phyloP scores from a whole-genome alignment of 2,797 vertebrate species.

The Oryzias sinensis region DNA sequence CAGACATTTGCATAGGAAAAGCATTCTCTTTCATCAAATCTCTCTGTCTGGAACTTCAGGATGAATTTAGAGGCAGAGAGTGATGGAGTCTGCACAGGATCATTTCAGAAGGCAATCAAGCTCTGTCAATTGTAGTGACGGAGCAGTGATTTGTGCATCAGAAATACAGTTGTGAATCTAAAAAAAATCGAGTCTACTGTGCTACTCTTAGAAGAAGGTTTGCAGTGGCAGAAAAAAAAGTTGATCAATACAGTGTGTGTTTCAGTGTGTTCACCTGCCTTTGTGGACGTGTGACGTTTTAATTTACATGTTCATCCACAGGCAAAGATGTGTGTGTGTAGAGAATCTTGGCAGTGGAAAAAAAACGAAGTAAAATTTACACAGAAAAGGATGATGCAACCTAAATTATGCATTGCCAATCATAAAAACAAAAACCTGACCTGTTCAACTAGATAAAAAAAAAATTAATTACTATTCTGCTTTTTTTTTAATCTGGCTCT shows the following conservation, averaged over 20 bases:
- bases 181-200: no score
- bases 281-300: constrained; percentile 44
- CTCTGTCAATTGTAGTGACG: neutral
- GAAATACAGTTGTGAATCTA: no score
- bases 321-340: constrained; percentile 27
- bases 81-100: constrained; percentile 29
- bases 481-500: constrained; percentile 16
- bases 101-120: constrained; percentile 2
- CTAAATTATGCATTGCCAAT: constrained; percentile 29
- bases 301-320: constrained; percentile 48
- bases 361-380: no score
- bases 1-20: constrained; percentile 56
- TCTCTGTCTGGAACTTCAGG: constrained; percentile 24
- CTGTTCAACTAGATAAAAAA: constrained; percentile 41
- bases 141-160: neutral
- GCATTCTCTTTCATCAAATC: constrained; percentile 38
- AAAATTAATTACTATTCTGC: constrained; percentile 14
- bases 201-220: no score
- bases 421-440: constrained; percentile 34
- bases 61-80: constrained; percentile 31
- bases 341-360: no score
- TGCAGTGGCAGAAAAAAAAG: constrained; percentile 27
- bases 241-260: constrained; percentile 49
- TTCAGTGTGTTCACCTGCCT: constrained; percentile 17
- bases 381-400: constrained; percentile 40